Conservation (phyloP, 2,113 vertebrate species). For the Glaucidium brasilianum region DNA sequence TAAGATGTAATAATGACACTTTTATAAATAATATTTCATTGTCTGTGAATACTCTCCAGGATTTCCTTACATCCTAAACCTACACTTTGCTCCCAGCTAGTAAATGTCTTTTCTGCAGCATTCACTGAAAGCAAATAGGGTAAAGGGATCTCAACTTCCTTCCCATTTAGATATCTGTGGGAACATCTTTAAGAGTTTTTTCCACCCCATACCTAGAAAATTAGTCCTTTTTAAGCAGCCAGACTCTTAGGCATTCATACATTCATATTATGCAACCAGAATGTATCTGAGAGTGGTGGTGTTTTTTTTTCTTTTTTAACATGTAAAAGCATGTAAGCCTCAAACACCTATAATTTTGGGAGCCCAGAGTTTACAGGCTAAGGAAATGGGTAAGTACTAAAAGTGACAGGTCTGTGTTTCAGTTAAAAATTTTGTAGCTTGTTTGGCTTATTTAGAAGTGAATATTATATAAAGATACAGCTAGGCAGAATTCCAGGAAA, state of each 20-base stretch:
- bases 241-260: constrained; percentile 14
- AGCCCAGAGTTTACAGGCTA: background rate
- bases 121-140: background rate
- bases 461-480: background rate
- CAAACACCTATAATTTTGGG: background rate
- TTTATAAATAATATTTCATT: constrained; percentile 59
- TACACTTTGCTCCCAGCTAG: constrained; percentile 35
- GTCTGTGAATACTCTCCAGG: constrained; percentile 52
- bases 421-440: background rate
- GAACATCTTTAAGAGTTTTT: constrained; percentile 35
- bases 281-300: background rate
- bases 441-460: background rate
- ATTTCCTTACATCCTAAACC: constrained; percentile 40
- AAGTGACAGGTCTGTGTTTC: background rate
- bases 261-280: constrained; percentile 29
- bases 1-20: constrained; percentile 52
- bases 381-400: background rate
- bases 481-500: constrained; percentile 26
- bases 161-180: constrained; percentile 48
- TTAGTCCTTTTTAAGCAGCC: constrained; percentile 26
- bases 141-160: constrained; percentile 44
- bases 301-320: background rate
- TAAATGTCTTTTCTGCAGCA: constrained; percentile 13
- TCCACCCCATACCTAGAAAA: background rate
- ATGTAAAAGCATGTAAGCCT: background rate